Conservation (phyloP, 1,140 invertebrate species). For the Colletes latitarsis region DNA sequence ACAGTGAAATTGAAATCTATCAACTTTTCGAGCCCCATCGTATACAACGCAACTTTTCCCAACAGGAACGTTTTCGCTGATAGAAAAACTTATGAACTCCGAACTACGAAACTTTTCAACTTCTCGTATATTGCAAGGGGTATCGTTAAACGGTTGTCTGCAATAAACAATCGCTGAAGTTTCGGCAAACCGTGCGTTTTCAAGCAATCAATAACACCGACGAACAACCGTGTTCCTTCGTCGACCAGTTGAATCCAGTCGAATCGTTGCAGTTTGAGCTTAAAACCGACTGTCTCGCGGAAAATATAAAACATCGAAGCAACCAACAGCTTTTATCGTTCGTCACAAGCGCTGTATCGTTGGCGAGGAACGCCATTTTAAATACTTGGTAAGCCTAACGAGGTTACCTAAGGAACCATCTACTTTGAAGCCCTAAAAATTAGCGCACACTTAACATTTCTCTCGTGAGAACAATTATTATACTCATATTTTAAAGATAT, state of each 20-base stretch:
- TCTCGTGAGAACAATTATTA: no score
- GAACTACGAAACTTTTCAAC: conserved; percentile 16
- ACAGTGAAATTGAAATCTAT: conserved; percentile 11
- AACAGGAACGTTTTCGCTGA: conserved; percentile 12
- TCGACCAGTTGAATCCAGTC: not conserved
- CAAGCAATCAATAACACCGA: not conserved
- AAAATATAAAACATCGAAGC: no score
- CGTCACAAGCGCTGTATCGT: no score
- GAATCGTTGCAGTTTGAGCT: not conserved
- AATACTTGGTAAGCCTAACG: not conserved
- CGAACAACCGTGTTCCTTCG: not conserved
- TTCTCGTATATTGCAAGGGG: not conserved
- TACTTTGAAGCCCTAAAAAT: no score
- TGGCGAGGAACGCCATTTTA: no score
- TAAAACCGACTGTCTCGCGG: no score
- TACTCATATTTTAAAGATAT: no score
- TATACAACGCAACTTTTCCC: conserved; percentile 4
- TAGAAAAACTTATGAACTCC: conserved; percentile 37
- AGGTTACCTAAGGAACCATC: no score
- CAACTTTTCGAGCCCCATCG: not conserved
- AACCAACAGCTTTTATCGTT: no score
- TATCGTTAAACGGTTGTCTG: conserved; percentile 11
- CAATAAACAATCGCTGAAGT: conserved; percentile 23
- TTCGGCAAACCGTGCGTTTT: not conserved
- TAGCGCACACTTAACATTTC: no score